Evolutionary conservation across 2,888 invertebrate genomes (phyloP), one percentile per base, ranked within the genome.

Genomic region (Leptopilina myrica): DNA sequence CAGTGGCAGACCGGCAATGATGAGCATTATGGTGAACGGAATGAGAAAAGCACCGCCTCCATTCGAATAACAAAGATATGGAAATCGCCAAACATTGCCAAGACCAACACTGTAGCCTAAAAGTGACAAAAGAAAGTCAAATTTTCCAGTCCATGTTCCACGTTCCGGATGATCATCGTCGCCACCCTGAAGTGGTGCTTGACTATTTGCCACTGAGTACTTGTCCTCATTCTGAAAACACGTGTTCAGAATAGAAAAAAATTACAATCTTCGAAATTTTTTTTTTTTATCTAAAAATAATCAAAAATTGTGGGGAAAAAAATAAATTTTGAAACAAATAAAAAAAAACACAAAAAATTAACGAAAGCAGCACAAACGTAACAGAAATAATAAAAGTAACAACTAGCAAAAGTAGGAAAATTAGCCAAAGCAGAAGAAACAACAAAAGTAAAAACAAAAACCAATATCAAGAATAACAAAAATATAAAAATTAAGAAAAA

Each of bases 21-120:
- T 93, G 83, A 97, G 93, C 95, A 97, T 96, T 81, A 96, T 93
- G 79, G 95, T 94, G 90, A 97, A 97, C 11, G 97, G 97, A 89
- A 97, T 96, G 33, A 97, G 93, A 91, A 97, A 97, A 56, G 96
- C 96, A 77, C 96, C 96, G 86, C 96, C 96, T 67, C 96, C 96
- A 90, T 96, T 96, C 83, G 95, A 95, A 90, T 95, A 95, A 91
- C 95, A 95, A 43, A 96, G 93, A 89, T 95, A 95, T 3, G 95
- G 95, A 91, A 95, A 95, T 40, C 95, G 93, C 95, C 95, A 96
- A 20, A 96, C 95, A 88, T 95, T 96, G 83, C 95, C 95, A 78
- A 96, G 92, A 2, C 95, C 95, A 76, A 96, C 95, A 82, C 95
- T 95, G 90, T 95, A 95, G 46, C 95, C 95, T 81, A 96, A 92